A percentile compares a stretch with the other conserved stretches of the same genome.
These are phyloP conservation scores for Sebastes oblongus DNA, from an alignment of 2,797 vertebrate genomes.

Conservation along the genomic window DNA sequence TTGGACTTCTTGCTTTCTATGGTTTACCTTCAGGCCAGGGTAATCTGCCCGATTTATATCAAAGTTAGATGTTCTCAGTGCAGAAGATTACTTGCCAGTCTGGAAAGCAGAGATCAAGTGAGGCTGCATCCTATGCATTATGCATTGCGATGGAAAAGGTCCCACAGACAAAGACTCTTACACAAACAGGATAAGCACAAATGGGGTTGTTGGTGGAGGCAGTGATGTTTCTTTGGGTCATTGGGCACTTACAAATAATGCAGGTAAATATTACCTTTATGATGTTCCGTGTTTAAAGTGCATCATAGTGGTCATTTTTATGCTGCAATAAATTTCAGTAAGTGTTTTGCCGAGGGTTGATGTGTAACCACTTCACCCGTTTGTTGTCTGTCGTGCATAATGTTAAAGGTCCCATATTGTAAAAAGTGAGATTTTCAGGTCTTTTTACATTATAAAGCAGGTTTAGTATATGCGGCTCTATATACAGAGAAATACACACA, in stretches of 20 bases:
- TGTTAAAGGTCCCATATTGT: not conserved
- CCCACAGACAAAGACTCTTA: conserved; percentile 37
- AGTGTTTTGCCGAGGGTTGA: not conserved
- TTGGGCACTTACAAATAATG: not conserved
- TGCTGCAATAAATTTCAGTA: not conserved
- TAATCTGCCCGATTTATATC: conserved; percentile 55
- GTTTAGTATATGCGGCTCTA: too few species aligned
- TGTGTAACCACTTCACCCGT: not conserved
- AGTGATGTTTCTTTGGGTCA: conserved; percentile 12
- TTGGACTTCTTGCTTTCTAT: not conserved
- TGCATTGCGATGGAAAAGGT: conserved; percentile 37
- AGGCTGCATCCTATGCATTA: conserved; percentile 47
- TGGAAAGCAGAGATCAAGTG: conserved; percentile 48
- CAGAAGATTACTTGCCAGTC: conserved; percentile 40
- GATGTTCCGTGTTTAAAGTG: not conserved
- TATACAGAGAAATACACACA: too few species aligned
- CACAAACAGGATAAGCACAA: conserved; percentile 23
- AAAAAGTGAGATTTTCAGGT: too few species aligned
- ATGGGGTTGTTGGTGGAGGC: not conserved
- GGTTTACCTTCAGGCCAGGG: conserved; percentile 44
- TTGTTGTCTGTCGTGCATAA: not conserved
- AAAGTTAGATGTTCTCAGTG: conserved; percentile 33
- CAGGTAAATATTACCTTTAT: not conserved
- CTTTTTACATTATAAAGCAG: too few species aligned
- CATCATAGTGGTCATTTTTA: not conserved